Evolutionary conservation across 2,113 vertebrate species (phyloP).

Genomic region (Lepisosteus osseus): DNA sequence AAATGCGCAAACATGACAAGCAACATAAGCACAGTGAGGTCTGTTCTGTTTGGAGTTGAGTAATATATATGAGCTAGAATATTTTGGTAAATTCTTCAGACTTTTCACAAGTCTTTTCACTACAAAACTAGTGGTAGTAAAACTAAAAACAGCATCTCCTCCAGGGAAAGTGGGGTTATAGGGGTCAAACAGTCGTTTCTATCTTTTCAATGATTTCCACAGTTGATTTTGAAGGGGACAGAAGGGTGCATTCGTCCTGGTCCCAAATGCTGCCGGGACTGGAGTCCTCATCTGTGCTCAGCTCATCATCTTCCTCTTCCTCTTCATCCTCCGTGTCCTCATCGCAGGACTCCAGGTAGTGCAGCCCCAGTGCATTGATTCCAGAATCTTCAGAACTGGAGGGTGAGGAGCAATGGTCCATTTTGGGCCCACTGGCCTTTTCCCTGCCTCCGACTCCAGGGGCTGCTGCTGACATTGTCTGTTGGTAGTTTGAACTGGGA

Average conservation of each 20-base stretch:
- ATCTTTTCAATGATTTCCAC: conserved; percentile 97
- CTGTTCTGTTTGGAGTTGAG: neutral
- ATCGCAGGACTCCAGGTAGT: conserved; percentile 88
- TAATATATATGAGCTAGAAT: neutral
- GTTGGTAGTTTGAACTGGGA: conserved; percentile 24
- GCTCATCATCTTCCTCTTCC: conserved; percentile 63
- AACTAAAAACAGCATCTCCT: neutral
- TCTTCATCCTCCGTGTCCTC: conserved; percentile 87
- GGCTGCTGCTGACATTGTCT: conserved; percentile 2
- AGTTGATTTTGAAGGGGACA: conserved; percentile 88
- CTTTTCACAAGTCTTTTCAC: neutral
- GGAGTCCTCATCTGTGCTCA: conserved; percentile 79
- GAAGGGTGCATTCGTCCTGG: conserved; percentile 83
- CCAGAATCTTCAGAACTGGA: conserved; percentile 96
- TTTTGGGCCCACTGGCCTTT: conserved; percentile 79
- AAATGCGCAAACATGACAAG: neutral
- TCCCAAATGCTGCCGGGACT: conserved; percentile 91
- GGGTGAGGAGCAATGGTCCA: conserved; percentile 90
- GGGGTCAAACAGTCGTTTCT: conserved; percentile 88
- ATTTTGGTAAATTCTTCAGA: neutral
- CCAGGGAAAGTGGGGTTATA: neutral
- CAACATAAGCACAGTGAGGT: neutral
- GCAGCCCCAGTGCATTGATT: conserved; percentile 88
- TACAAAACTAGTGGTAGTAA: neutral
- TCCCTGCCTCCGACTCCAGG: conserved; percentile 39